Conservation (phyloP, 2,797 vertebrate species). For the Alauda arvensis region DNA sequence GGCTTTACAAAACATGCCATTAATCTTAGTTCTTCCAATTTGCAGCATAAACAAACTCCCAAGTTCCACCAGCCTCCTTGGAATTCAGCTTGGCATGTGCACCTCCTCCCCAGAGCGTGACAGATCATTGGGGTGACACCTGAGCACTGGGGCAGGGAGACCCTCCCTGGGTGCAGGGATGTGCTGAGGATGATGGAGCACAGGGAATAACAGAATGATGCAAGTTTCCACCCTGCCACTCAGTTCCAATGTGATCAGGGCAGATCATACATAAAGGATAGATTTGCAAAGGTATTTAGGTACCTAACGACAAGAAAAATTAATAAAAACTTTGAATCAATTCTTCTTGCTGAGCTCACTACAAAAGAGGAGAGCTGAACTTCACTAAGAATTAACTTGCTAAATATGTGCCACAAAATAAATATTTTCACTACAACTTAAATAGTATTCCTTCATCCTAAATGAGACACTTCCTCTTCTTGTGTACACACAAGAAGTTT, state of each 20-base stretch:
- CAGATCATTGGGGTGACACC: not conserved
- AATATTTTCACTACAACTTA: not conserved
- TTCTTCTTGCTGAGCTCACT: not conserved
- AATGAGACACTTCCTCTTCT: not conserved
- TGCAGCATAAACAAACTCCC: not conserved
- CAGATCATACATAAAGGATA: accelerated
- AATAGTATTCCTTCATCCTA: not conserved
- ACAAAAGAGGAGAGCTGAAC: not conserved
- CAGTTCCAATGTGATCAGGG: not conserved
- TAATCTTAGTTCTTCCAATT: not conserved
- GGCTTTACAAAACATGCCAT: not conserved
- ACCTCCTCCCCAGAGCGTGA: not conserved
- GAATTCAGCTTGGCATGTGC: not conserved
- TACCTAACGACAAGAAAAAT: not conserved
- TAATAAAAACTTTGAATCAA: not conserved
- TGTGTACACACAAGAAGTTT: not conserved
- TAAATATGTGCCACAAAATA: not conserved
- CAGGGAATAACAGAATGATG: not conserved
- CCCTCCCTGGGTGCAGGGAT: not conserved
- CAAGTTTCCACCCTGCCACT: not conserved
- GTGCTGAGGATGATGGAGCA: not conserved
- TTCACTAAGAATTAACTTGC: not conserved
- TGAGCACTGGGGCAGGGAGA: not conserved
- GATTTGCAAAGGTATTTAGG: not conserved
- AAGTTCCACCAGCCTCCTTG: not conserved